Evolutionary conservation across 2,113 vertebrate species (phyloP), one percentile per base, ranked within the genome.

Genomic region (Prionailurus viverrinus): DNA sequence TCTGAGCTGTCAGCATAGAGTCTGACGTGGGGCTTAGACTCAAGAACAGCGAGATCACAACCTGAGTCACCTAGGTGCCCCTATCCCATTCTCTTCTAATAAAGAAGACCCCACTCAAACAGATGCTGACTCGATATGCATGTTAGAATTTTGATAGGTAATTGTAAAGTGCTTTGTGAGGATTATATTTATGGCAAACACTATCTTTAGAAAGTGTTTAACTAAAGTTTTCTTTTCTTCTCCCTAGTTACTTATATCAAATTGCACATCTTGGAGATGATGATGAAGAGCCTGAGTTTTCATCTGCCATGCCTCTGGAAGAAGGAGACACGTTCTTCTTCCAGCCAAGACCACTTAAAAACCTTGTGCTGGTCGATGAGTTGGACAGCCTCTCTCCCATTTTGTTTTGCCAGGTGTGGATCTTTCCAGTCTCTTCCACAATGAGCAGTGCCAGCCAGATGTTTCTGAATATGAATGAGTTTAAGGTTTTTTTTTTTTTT

Each of bases 261-360:
- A 99, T 99, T 53, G 99, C 99, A 86, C 99, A 99, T 97, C 98
- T 99, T 98, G 99, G 99, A 10, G 99, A 99, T 0, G 99, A 99
- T 16, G 99, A 99, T 9, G 99, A 99, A 13, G 99, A 99, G 93
- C 99, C 99, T 0, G 99, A 99, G 98, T 99, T 99, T 98, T 99
- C 99, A 48, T 99, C 99, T 88, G 99, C 99, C 5, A 99, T 99
- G 99, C 99, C 99, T 10, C 97, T 99, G 96, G 99, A 99, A 95
- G 99, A 99, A 93, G 99, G 99, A 91, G 99, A 99, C 95, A 99
- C 99, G 0, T 99, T 99, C 98, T 99, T 99, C 97, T 99, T 99
- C 97, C 99, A 99, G 97, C 99, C 99, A 6, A 99, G 99, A 19
- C 99, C 99, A 8, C 99, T 99, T 51, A 99, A 99, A 98, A 99